phyloP scores from a whole-genome alignment of 1,140 invertebrate species.

The Cheumatopsyche charites region DNA sequence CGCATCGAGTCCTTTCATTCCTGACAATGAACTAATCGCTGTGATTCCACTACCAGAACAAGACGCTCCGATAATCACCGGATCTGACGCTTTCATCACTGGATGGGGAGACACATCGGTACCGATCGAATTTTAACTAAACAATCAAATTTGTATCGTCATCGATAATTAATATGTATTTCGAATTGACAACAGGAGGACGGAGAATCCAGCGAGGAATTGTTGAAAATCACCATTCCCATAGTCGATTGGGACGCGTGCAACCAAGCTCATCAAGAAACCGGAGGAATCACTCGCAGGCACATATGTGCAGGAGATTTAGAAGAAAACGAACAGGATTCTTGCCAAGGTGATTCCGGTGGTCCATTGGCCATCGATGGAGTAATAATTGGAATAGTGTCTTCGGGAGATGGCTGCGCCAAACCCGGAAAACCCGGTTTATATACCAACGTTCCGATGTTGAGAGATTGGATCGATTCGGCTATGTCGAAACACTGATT shows the following conservation, averaged over 20 bases:
- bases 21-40: neutral
- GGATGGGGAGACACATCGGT: constrained; percentile 17
- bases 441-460: constrained; percentile 58
- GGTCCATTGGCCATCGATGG: constrained; percentile 63
- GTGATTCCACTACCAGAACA: constrained; percentile 4
- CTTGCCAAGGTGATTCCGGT: constrained; percentile 64
- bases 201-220: too few species aligned
- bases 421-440: constrained; percentile 60
- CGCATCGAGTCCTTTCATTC: neutral
- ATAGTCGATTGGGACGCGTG: constrained; percentile 52
- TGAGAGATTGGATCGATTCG: constrained; percentile 21
- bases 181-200: constrained; percentile 18
- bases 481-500: neutral
- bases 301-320: constrained; percentile 71
- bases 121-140: too few species aligned
- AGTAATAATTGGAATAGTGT: constrained; percentile 62
- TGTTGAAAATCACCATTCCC: constrained; percentile 53
- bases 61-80: neutral
- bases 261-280: constrained; percentile 47
- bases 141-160: too few species aligned
- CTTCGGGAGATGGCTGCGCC: constrained; percentile 60
- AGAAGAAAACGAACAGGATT: constrained; percentile 51
- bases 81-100: neutral
- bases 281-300: constrained; percentile 60
- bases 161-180: too few species aligned